Conservation (phyloP, 2,888 invertebrate species). For the Hoplodrina blanda region DNA sequence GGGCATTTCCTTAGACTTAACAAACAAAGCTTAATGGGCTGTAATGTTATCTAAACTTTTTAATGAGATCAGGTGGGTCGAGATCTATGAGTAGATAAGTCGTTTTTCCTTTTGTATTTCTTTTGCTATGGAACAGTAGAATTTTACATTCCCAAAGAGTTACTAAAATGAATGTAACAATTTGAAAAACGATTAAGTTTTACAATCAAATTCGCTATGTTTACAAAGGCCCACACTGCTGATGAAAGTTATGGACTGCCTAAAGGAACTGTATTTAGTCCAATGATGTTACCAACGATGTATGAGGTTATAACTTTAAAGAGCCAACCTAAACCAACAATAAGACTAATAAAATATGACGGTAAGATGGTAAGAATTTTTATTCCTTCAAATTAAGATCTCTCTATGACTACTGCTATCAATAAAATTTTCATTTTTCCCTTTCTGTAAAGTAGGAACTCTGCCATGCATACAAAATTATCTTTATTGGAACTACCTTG, state of each 20-base stretch:
- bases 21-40: constrained; percentile 24
- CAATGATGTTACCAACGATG: not conserved
- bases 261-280: not conserved
- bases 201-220: not conserved
- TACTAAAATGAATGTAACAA: not conserved
- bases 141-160: not conserved
- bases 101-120: constrained; percentile 7
- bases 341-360: not conserved
- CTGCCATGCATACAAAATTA: constrained; percentile 52
- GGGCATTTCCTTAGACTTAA: constrained; percentile 11
- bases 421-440: constrained; percentile 38
- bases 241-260: constrained; percentile 5
- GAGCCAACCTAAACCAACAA: too few species aligned
- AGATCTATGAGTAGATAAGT: constrained; percentile 6
- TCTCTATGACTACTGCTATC: constrained; percentile 19
- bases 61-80: constrained; percentile 19
- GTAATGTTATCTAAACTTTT: constrained; percentile 12
- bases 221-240: not conserved
- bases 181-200: too few species aligned
- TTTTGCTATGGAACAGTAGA: not conserved
- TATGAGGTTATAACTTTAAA: too few species aligned
- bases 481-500: constrained; percentile 36
- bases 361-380: constrained; percentile 10
- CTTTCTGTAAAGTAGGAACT: constrained; percentile 31
- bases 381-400: constrained; percentile 27